Percentiles rank a stretch among this genome's conserved stretches.
Evolutionary conservation across 2,888 invertebrate species (phyloP).

Genomic region (Parnassius apollo): DNA sequence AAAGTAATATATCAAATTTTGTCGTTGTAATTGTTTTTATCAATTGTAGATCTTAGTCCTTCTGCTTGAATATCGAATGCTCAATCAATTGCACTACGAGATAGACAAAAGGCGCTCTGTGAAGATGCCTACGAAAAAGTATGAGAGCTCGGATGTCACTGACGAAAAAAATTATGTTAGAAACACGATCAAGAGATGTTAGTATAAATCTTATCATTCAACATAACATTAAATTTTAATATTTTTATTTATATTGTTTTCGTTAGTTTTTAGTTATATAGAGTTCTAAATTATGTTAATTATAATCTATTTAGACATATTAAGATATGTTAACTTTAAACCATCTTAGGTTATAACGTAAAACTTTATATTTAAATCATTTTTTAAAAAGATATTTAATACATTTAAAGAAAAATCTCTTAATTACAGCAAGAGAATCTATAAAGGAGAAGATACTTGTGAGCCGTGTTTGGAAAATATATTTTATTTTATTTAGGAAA

Average conservation of each 20-base stretch:
- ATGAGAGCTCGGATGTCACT: constrained; percentile 11
- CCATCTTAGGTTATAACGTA: too few relatives aligned
- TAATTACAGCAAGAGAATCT: constrained; percentile 10
- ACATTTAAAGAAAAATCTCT: background rate
- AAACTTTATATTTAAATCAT: too few relatives aligned
- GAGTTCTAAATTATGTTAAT: too few relatives aligned
- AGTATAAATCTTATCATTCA: background rate
- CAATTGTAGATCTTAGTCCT: constrained; percentile 28
- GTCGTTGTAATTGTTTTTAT: too few relatives aligned
- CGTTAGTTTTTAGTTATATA: too few relatives aligned
- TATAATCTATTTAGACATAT: too few relatives aligned
- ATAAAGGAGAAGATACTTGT: constrained; percentile 24
- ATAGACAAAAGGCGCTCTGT: constrained; percentile 10
- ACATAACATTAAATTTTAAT: too few relatives aligned
- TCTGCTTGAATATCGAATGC: constrained; percentile 29
- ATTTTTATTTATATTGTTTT: too few relatives aligned
- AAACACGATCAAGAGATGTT: constrained; percentile 11
- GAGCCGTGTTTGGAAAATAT: constrained; percentile 25
- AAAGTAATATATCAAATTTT: too few relatives aligned
- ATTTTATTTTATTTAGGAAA: constrained; percentile 15
- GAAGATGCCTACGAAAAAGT: constrained; percentile 6
- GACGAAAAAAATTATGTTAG: constrained; percentile 18
- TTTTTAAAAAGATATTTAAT: too few relatives aligned
- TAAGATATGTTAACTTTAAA: too few relatives aligned
- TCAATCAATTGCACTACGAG: constrained; percentile 26